Conservation (phyloP, 1,140 invertebrate species). For the Drosophila bipectinata region DNA sequence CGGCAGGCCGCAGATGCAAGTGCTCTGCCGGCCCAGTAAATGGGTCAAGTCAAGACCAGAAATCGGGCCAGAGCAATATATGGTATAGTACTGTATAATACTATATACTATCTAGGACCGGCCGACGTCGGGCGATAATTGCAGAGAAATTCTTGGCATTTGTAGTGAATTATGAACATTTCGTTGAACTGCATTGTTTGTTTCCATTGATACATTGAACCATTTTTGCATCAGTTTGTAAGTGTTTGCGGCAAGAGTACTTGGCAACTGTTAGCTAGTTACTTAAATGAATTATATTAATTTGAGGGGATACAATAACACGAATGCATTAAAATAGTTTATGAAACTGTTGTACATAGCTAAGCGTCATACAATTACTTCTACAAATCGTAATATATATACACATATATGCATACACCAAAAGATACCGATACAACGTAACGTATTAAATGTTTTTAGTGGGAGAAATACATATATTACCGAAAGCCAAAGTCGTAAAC, state of each 20-base stretch:
- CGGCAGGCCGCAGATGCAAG: constrained; percentile 64
- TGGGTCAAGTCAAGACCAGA: neutral
- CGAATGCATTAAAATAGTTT: constrained; percentile 67
- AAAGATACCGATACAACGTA: constrained; percentile 47
- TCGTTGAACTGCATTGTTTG: constrained; percentile 66
- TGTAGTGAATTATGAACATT: constrained; percentile 66
- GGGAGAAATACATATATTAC: constrained; percentile 43
- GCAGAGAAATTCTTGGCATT: constrained; percentile 42
- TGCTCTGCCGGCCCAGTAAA: constrained; percentile 41
- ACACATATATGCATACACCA: constrained; percentile 22
- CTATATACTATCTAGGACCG: constrained; percentile 12
- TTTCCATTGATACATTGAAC: constrained; percentile 42
- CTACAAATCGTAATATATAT: constrained; percentile 38
- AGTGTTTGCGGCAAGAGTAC: constrained; percentile 52
- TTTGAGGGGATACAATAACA: constrained; percentile 47
- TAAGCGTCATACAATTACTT: constrained; percentile 59
- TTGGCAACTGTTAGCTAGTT: constrained; percentile 80
- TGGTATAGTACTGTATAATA: constrained; percentile 36
- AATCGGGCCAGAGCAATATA: constrained; percentile 25
- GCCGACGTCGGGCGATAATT: constrained; percentile 39
- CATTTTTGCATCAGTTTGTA: constrained; percentile 62
- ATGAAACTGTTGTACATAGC: constrained; percentile 80
- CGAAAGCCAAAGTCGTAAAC: constrained; percentile 74
- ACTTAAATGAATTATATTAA: constrained; percentile 74
- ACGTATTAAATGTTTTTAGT: constrained; percentile 54